Evolutionary conservation across 2,113 vertebrate genomes (phyloP).

Genomic region (Phrynocephalus versicolor): DNA sequence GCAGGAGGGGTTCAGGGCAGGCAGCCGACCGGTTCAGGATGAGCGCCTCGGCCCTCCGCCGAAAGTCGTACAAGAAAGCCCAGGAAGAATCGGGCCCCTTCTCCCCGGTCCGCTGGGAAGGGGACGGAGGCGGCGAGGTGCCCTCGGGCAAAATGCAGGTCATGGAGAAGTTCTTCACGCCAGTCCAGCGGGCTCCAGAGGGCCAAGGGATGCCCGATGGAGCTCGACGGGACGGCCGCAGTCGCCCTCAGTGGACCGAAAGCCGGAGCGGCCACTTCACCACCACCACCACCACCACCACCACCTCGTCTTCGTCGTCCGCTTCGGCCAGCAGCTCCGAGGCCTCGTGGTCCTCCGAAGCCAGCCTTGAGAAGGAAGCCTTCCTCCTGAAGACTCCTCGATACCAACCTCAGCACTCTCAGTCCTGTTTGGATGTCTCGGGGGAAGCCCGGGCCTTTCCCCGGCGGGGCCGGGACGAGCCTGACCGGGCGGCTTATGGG

Average conservation of each 20-base stretch:
- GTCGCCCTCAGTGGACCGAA: slow-evolving; percentile 28
- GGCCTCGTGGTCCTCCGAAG: slow-evolving; percentile 74
- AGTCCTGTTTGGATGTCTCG: slow-evolving; percentile 75
- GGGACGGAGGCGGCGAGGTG: background rate
- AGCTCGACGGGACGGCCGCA: slow-evolving; percentile 21
- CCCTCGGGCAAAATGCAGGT: slow-evolving; percentile 49
- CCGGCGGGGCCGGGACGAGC: slow-evolving; percentile 60
- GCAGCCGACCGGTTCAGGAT: background rate
- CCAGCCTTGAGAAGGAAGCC: slow-evolving; percentile 63
- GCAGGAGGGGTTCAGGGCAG: background rate
- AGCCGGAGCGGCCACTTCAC: background rate
- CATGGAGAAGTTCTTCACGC: slow-evolving; percentile 70
- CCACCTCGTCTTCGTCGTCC: slow-evolving; percentile 28
- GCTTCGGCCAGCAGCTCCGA: slow-evolving; percentile 64
- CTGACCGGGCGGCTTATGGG: slow-evolving; percentile 44
- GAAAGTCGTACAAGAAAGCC: slow-evolving; percentile 11
- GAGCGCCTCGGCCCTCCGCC: slow-evolving; percentile 6
- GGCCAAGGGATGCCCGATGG: background rate
- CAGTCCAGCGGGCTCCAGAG: slow-evolving; percentile 58
- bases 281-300: too few species aligned
- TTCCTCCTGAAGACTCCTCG: slow-evolving; percentile 20
- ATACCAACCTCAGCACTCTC: slow-evolving; percentile 67
- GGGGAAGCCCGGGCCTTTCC: slow-evolving; percentile 54
- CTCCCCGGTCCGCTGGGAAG: slow-evolving; percentile 42
- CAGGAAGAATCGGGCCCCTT: background rate